A percentile compares a stretch with the other conserved stretches of the same genome.
phyloP scores from a whole-genome alignment of 2,113 vertebrate species.

The Pteruthius melanotis region DNA sequence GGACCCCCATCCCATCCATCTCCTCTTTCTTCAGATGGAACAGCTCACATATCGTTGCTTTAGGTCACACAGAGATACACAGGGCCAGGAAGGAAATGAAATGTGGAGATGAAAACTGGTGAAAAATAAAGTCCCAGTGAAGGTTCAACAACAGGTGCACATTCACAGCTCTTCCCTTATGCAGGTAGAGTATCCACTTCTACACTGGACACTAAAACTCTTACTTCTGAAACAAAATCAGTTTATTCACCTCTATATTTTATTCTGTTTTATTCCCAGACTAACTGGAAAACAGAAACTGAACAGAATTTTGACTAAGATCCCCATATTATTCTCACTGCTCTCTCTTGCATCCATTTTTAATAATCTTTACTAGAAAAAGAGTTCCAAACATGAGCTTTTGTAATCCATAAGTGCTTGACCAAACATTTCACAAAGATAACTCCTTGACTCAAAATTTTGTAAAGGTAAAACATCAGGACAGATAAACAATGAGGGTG shows the following conservation, averaged over 20 bases:
- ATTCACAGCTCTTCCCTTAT: background rate
- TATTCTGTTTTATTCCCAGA: background rate
- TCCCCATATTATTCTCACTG: background rate
- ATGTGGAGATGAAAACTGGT: background rate
- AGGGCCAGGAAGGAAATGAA: background rate
- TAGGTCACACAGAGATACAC: background rate
- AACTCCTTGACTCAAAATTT: background rate
- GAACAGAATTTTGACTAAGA: background rate
- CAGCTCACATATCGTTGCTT: rapidly evolving
- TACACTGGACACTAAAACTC: background rate
- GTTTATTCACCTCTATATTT: background rate
- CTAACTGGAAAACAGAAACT: background rate
- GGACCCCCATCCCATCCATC: too few species aligned
- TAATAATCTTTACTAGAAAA: background rate
- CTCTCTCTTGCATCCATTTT: background rate
- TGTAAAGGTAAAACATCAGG: background rate
- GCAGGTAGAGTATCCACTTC: background rate
- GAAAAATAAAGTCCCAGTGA: background rate
- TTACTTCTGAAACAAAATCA: background rate
- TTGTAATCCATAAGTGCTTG: background rate
- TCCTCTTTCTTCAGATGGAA: background rate
- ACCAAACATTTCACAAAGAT: background rate
- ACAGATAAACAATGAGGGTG: background rate
- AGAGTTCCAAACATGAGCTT: background rate
- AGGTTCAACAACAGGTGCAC: background rate